phyloP scores from a whole-genome alignment of 2,888 invertebrate genomes.

The Andrena hattorfiana region DNA sequence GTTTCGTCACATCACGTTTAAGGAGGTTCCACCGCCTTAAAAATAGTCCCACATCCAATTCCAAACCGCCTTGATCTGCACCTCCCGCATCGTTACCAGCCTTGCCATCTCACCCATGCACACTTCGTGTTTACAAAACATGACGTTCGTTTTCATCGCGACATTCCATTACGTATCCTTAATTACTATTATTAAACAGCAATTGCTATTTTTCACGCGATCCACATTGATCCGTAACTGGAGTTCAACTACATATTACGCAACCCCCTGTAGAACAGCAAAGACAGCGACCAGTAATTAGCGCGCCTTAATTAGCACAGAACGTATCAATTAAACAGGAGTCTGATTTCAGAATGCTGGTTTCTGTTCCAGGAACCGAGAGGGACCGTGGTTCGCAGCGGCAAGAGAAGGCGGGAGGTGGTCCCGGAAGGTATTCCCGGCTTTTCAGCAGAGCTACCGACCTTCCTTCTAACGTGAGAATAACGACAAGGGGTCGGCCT shows the following conservation, averaged over 20 bases:
- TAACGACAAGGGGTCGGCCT: slow-evolving; percentile 53
- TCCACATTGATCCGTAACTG: background rate
- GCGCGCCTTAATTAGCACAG: background rate
- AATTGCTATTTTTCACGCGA: background rate
- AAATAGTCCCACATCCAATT: slow-evolving; percentile 21
- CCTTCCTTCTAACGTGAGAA: slow-evolving; percentile 52
- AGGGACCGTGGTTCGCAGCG: slow-evolving; percentile 25
- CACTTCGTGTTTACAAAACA: no score
- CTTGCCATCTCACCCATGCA: no score
- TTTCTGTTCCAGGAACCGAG: slow-evolving; percentile 53
- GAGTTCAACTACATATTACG: background rate
- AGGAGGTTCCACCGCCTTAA: background rate
- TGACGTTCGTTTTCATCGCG: no score
- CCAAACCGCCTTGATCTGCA: background rate
- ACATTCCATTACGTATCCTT: no score
- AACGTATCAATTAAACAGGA: background rate
- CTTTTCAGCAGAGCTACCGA: slow-evolving; percentile 47
- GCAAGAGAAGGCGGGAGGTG: slow-evolving; percentile 45
- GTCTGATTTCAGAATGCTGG: slow-evolving; percentile 6
- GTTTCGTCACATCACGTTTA: background rate
- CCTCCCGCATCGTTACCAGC: slow-evolving; percentile 28
- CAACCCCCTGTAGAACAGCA: background rate
- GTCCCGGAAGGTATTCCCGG: slow-evolving; percentile 55
- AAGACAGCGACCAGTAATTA: background rate
- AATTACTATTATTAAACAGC: no score